Evolutionary conservation across 1,140 invertebrate genomes (phyloP), one percentile per base, ranked within the genome.

Genomic region (Lepidurus packardi): DNA sequence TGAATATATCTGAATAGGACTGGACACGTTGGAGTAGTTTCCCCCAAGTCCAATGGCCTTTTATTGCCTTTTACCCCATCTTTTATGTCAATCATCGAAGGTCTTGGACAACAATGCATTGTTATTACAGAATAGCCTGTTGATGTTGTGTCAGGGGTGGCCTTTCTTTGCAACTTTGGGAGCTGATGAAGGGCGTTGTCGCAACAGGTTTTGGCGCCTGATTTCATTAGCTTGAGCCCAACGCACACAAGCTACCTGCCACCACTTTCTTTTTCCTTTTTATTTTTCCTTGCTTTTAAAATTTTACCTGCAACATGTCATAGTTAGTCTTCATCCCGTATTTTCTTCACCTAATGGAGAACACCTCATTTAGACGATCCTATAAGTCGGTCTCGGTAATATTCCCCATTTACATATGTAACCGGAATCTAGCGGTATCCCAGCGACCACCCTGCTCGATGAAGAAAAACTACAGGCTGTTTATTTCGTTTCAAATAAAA

Each of bases 91-190:
- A 65, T 65, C 53, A 65, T 65, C 53, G 53, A 65, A 65, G 53
- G 53, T 13, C 21, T 65, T 65, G 53, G 53, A 21, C 53, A 65
- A 65, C 53, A 65, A 65, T 65, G 53, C 53, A 65, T 65, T 65
- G 53, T 65, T 65, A 16, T 65, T 65, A 65, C 16, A 65, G 21
- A 65, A 65, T 65, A 21, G 53, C 53, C 53, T 65, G 53, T 65
- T 65, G 53, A 65, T 65, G 53, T 65, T 65, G 53, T 65, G 53
- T 65, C 53, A 65, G 53, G 53, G 53, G 53, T 65, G 53, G 53
- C 53, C 53, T n/a, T 65, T 65, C 53, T 21, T 65, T 21, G 53
- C 53, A 65, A 65, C 53, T 7, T 34, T 65, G 53, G 53, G 21
- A 65, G 53, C 53, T 65, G 53, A 65, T 65, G 53, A 65, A 65